Percentiles rank a stretch among this genome's conserved stretches.
Conservation (phyloP, 2,113 vertebrate species). For the Emydura subglobosa region DNA sequence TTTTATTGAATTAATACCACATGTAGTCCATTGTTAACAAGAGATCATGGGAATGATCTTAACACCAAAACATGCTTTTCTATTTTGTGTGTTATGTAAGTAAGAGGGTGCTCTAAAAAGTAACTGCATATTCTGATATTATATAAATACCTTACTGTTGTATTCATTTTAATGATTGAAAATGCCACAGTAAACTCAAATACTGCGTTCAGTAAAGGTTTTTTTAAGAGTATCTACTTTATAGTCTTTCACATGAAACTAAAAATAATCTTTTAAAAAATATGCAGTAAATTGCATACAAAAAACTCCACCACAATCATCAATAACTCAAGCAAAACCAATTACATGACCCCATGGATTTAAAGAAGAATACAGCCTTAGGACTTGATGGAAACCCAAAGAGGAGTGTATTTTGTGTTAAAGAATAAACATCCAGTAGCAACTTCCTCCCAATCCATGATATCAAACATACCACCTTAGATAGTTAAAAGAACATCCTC, state of each 20-base stretch:
- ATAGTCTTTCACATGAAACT: not conserved
- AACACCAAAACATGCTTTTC: not conserved
- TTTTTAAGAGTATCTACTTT: conserved; percentile 3
- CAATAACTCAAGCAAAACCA: conserved; percentile 36
- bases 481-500: not conserved
- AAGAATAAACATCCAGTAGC: not conserved
- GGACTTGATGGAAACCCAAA: not conserved
- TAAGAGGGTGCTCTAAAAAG: not conserved
- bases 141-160: not conserved
- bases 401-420: not conserved
- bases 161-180: conserved; percentile 42
- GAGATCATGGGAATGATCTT: not conserved
- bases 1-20: not conserved
- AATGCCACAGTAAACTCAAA: conserved; percentile 25
- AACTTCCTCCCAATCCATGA: not conserved
- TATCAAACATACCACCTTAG: not conserved
- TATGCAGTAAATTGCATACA: conserved; percentile 37
- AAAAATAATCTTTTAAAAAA: conserved; percentile 40
- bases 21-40: not conserved
- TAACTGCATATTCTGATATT: not conserved
- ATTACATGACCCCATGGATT: not conserved
- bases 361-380: conserved; percentile 13
- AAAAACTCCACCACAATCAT: conserved; percentile 51
- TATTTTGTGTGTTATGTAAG: conserved; percentile 2
- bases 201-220: not conserved